These are phyloP conservation scores for Luidia sarsii DNA, from an alignment of 53 echinoderm and acorn worm species.

Conservation along the genomic window DNA sequence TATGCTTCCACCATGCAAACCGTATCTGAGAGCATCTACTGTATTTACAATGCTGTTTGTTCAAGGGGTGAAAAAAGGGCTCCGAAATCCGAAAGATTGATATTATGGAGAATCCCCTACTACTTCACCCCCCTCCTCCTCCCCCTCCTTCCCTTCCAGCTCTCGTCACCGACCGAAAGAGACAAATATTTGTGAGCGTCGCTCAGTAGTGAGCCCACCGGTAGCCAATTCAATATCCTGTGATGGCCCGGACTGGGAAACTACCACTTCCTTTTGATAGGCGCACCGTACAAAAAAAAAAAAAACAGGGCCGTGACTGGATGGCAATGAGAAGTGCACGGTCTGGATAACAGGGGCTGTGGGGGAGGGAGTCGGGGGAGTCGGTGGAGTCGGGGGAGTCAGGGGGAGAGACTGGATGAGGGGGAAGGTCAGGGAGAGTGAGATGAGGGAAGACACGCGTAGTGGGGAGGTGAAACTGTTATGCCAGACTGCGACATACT, in stretches of 20 bases:
- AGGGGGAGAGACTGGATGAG: background rate
- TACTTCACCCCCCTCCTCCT: too few relatives aligned
- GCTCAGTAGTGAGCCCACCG: background rate
- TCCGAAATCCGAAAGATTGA: too few relatives aligned
- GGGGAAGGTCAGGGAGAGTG: background rate
- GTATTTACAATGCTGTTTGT: too few relatives aligned
- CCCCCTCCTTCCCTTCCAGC: too few relatives aligned
- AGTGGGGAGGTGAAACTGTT: background rate
- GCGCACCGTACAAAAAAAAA: conserved; percentile 6
- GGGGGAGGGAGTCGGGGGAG: background rate
- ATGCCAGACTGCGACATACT: too few relatives aligned
- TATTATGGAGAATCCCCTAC: too few relatives aligned
- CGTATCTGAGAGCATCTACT: too few relatives aligned
- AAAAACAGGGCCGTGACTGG: background rate
- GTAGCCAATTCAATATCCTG: conserved; percentile 38
- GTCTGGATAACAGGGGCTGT: background rate
- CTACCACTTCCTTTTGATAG: conserved; percentile 11
- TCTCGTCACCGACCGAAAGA: too few relatives aligned
- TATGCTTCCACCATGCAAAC: too few relatives aligned
- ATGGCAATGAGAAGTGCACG: conserved; percentile 8
- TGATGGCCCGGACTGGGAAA: conserved; percentile 12
- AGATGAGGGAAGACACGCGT: background rate
- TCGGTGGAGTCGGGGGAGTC: too few relatives aligned
- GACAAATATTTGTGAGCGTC: conserved; percentile 4
- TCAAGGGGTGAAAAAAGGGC: too few relatives aligned